Conservation (phyloP, 2,797 vertebrate genomes). For the Brachyrhaphis roseni region DNA sequence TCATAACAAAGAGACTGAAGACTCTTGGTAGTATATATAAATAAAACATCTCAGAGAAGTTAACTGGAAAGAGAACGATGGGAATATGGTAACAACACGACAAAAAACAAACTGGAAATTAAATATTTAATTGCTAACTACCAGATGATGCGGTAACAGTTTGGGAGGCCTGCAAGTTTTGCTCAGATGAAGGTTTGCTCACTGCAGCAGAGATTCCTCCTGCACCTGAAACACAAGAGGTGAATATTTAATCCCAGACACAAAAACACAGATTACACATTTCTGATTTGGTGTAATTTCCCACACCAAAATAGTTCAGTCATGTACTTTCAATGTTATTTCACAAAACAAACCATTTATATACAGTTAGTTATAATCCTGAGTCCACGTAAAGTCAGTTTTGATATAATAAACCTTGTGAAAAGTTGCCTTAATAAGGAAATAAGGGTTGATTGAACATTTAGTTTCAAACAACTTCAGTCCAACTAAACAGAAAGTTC, state of each 20-base stretch:
- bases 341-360: neutral
- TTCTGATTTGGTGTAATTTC: neutral
- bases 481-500: neutral
- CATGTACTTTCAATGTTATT: neutral
- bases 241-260: neutral
- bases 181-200: conserved; percentile 38
- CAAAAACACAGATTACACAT: neutral
- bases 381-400: neutral
- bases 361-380: neutral
- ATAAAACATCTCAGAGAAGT: neutral
- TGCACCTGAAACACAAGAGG: conserved; percentile 27
- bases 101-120: neutral
- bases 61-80: neutral
- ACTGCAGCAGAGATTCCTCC: conserved; percentile 25
- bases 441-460: neutral
- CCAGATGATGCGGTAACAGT: conserved; percentile 60
- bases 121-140: conserved; percentile 19
- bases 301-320: neutral
- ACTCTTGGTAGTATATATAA: neutral
- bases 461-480: neutral
- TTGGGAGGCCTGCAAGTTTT: conserved; percentile 25
- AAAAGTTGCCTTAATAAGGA: neutral
- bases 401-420: neutral
- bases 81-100: neutral
- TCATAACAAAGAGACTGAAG: neutral